Base-by-base conservation (phyloP, 2,888 invertebrate genomes). In the Drosophila anomalipes region DNA sequence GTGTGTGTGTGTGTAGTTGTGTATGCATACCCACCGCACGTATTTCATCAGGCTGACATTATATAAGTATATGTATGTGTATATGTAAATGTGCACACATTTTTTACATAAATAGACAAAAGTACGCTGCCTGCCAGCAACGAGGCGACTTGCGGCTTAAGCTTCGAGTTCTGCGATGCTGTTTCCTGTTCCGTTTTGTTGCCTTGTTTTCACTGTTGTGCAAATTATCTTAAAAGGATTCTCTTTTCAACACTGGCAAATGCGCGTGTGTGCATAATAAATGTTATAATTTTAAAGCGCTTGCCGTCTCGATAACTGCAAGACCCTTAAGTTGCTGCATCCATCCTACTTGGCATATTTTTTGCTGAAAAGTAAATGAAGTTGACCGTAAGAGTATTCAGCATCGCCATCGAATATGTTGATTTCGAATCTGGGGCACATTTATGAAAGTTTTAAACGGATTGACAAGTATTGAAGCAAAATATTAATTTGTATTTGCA, bases 181-280 rank as follows among this genome's bases (percentile, higher is more conserved):
- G 83, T 85, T 87, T 88, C 88, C 90, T 78, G 77, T 88, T 90
- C 81, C 88, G 76, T 61, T 75, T 74, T 54, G 35, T 33, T 33
- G 33, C 5, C 33, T 66, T n/a, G 39, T 54, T 54, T 60, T 65
- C 37, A 57, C 58, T 66, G 59, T 70, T 72, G 74, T 57, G 79
- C 69, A 86, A 90, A 88, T 90, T 86, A 86, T 86, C 86, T 90
- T 88, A 90, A 90, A 86, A 88, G 86, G 86, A 86, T 86, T 86
- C 81, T 76, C 60, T 70, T 77, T 70, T 84, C 39, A 76, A 65
- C 81, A 79, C 62, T 69, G 41, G 56, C 69, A 68, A 68, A 65
- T 60, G 60, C 56, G 16, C 39, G 51, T 33, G 51, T 68, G 57
- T 64, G 68, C 63, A 72, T 67, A 60, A 69, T 60, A 68, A 80